Evolutionary conservation across 2,797 vertebrate genomes (phyloP).

Genomic region (Catostomus latipinnis): DNA sequence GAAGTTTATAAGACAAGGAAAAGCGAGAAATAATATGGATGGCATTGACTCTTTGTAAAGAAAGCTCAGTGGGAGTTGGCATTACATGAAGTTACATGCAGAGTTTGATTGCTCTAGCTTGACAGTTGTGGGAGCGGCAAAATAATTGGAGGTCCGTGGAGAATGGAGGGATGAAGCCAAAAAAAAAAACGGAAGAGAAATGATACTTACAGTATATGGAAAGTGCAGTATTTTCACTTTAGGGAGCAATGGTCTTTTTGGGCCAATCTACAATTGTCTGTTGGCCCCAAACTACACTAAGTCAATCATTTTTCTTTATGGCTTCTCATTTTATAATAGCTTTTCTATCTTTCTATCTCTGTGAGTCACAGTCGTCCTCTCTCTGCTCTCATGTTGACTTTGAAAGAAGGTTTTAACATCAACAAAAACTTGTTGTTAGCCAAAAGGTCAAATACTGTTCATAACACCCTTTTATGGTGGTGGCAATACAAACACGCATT

Average conservation of each 20-base stretch:
- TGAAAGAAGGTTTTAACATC: constrained; percentile 42
- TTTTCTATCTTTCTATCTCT: constrained; percentile 34
- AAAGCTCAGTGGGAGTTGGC: constrained; percentile 24
- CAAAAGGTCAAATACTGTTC: constrained; percentile 71
- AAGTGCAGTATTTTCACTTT: too few relatives aligned
- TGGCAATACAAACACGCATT: constrained; percentile 52
- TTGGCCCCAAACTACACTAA: background rate
- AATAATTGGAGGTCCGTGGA: constrained; percentile 18
- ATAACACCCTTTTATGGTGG: constrained; percentile 40
- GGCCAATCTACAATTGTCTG: background rate
- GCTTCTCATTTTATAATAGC: background rate
- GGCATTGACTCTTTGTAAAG: constrained; percentile 10
- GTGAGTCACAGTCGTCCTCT: background rate
- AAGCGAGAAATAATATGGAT: constrained; percentile 4
- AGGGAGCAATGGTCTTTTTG: background rate
- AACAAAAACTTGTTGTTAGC: constrained; percentile 62
- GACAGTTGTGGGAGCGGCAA: background rate
- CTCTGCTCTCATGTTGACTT: constrained; percentile 20
- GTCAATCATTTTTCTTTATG: background rate
- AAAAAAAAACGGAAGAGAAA: constrained; percentile 7
- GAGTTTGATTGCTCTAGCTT: constrained; percentile 15
- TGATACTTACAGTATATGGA: background rate
- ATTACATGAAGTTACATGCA: background rate
- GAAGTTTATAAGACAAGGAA: constrained; percentile 3
- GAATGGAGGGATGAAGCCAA: background rate